Evolutionary conservation across 2,888 invertebrate genomes (phyloP), one percentile per base, ranked within the genome.

Genomic region (Drosophila atroscutellata): DNA sequence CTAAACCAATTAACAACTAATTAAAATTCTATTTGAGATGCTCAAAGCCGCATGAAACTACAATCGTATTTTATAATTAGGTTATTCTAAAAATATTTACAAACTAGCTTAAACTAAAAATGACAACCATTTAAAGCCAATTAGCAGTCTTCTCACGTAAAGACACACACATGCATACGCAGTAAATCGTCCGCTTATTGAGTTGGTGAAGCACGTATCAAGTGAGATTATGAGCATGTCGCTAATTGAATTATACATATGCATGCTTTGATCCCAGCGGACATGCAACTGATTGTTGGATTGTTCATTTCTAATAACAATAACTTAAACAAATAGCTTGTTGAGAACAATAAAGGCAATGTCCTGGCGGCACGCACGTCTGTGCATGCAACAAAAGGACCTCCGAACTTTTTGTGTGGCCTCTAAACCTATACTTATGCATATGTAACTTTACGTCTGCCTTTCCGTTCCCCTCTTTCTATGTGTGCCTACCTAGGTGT

Each of bases 211-310:
- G 39, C 80, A 75, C 67, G 76, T 76, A 65, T 68, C 50, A 64
- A 63, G 65, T 52, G 49, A 60, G 56, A 72, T 86, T 77, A 72
- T 68, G 65, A 70, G 74, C 74, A 70, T 83, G 72, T 58, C 42
- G 58, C 70, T 86, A 86, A 84, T 84, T 84, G 72, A 89, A 84
- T 83, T 72, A 72, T 69, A 52, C 62, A 65, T 62, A 70, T 73
- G 77, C 60, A 69, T 36, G 64, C 60, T 54, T 72, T 71, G 72
- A 65, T 63, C 71, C 76, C 65, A 57, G 37, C 52, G 74, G 74
- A 45, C 74, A 70, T 70, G 58, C 60, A 72, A 64, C 58, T 58
- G 75, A 66, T 81, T 64, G 70, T 62, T 54, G 50, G 65, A 54
- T 60, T 65, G 66, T 59, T 72, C 72, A 60, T 55, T 39, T 72